Conservation (phyloP, 2,888 invertebrate species). For the Mayetiola destructor region DNA sequence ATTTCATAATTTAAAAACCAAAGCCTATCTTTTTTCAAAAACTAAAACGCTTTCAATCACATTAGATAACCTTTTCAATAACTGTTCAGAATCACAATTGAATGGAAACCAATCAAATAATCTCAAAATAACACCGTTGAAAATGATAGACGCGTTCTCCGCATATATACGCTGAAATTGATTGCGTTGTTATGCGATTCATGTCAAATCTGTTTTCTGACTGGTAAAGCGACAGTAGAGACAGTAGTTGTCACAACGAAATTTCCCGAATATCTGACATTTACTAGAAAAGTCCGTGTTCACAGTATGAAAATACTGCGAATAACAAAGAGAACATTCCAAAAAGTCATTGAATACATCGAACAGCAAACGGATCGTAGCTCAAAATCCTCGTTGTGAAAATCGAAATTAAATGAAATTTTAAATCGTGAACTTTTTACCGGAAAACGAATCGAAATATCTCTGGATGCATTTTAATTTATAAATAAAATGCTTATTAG, state of each 20-base stretch:
- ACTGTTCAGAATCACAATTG: no score
- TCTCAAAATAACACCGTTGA: no score
- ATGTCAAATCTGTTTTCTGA: no score
- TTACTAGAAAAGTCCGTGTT: slow-evolving; percentile 1
- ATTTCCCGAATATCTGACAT: neutral
- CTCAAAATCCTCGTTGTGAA: neutral
- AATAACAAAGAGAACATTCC: neutral
- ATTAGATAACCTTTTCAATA: no score
- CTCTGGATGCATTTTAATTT: neutral
- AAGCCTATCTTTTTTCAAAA: no score
- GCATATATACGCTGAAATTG: no score
- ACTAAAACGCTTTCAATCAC: no score
- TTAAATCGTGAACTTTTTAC: neutral
- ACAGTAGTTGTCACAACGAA: neutral
- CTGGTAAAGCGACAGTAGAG: no score
- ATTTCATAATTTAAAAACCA: no score
- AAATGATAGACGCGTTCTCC: no score
- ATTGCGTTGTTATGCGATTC: no score
- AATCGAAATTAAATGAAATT: neutral
- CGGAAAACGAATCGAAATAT: neutral
- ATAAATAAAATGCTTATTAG: neutral
- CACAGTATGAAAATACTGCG: neutral
- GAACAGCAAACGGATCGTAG: neutral
- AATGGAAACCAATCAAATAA: no score
- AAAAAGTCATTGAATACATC: neutral